Evolutionary conservation across 2,113 vertebrate genomes (phyloP).

Genomic region (Muscicapa adusta): DNA sequence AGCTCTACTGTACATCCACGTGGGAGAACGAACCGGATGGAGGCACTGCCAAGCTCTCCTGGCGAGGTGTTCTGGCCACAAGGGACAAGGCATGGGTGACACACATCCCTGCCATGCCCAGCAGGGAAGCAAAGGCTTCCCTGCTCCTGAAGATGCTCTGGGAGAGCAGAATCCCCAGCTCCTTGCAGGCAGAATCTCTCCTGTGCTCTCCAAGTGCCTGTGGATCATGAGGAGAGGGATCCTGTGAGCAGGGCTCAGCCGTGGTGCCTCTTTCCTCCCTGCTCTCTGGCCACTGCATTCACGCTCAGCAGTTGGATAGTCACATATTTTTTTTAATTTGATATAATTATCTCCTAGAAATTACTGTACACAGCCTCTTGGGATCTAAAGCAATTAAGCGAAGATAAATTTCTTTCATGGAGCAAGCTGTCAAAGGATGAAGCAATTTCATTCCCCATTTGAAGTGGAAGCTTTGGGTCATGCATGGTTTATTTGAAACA

Average conservation of each 20-base stretch:
- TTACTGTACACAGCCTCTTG: conserved; percentile 75
- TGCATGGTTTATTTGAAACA: conserved; percentile 85
- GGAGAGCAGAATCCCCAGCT: neutral
- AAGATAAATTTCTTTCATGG: conserved; percentile 84
- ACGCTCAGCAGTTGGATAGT: conserved; percentile 50
- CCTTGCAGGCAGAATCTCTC: neutral
- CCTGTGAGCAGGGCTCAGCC: neutral
- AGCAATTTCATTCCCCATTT: conserved; percentile 83
- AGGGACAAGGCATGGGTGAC: neutral
- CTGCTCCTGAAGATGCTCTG: neutral
- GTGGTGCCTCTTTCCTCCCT: conserved; percentile 15
- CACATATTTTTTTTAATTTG: conserved; percentile 73
- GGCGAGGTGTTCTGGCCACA: neutral
- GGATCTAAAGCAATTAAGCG: conserved; percentile 80
- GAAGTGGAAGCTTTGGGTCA: conserved; percentile 85
- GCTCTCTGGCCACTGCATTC: conserved; percentile 42
- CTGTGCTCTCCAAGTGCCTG: neutral
- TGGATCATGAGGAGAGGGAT: neutral
- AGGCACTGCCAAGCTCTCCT: conserved; percentile 43
- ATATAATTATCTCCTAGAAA: conserved; percentile 81
- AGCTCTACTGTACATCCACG: conserved; percentile 13
- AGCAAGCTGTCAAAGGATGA: conserved; percentile 83
- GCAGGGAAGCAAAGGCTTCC: neutral
- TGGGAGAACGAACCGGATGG: neutral
- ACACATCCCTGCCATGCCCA: neutral